Evolutionary conservation across 2,797 vertebrate species (phyloP).

Genomic region (Rousettus madagascariensis): DNA sequence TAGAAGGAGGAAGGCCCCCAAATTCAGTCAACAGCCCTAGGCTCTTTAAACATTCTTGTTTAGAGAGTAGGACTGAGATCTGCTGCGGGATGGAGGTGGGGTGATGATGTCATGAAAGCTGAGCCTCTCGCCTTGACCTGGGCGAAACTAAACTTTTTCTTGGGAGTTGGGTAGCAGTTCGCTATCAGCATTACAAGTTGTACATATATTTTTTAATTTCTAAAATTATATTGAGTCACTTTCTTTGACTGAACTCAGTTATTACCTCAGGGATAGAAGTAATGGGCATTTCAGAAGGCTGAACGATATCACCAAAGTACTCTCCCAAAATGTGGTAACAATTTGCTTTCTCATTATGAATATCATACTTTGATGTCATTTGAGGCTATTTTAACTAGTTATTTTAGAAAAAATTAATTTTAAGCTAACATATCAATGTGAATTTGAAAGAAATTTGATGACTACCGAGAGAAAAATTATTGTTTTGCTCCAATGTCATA

Average conservation of each 20-base stretch:
- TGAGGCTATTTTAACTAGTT: conserved; percentile 59
- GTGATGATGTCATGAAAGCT: not conserved
- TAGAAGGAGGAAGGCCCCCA: not conserved
- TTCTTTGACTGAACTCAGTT: conserved; percentile 14
- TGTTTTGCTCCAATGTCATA: conserved; percentile 44
- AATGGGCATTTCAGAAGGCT: conserved; percentile 34
- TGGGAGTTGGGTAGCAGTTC: not conserved
- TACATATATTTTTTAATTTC: not conserved
- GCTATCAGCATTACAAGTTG: not conserved
- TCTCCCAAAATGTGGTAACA: conserved; percentile 49
- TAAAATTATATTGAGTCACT: not conserved
- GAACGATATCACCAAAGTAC: conserved; percentile 41
- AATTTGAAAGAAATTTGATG: conserved; percentile 51
- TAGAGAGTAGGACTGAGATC: not conserved
- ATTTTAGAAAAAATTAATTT: conserved; percentile 57
- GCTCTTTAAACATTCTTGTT: too few species aligned
- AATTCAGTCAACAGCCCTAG: not conserved
- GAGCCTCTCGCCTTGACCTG: not conserved
- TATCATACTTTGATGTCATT: conserved; percentile 34
- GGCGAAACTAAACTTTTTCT: not conserved
- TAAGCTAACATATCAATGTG: not conserved
- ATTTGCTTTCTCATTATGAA: conserved; percentile 53
- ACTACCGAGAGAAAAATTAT: conserved; percentile 58
- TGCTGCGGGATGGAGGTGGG: rapidly evolving
- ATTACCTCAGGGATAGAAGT: conserved; percentile 23